These are phyloP conservation scores for Ciconia stormi DNA, from an alignment of 2,113 vertebrate genomes.

Conservation along the genomic window DNA sequence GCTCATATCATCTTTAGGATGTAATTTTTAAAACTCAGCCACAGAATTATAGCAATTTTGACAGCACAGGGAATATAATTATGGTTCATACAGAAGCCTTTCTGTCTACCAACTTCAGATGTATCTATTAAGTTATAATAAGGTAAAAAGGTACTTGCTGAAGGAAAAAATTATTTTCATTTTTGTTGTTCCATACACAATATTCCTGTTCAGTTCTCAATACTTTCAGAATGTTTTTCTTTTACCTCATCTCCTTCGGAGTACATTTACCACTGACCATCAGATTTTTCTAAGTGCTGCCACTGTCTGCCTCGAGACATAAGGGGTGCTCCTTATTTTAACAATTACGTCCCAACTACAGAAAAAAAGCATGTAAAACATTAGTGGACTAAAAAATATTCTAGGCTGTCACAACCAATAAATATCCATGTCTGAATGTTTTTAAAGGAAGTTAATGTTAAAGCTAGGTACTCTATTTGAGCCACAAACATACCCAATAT, in stretches of 20 bases:
- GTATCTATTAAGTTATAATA: conserved; percentile 2
- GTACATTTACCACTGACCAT: conserved; percentile 4
- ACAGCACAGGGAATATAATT: conserved; percentile 9
- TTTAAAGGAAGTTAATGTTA: conserved; percentile 22
- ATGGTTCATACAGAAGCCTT: neutral
- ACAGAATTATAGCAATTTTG: conserved; percentile 22
- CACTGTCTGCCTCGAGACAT: neutral
- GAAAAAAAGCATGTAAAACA: neutral
- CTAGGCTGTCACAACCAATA: neutral
- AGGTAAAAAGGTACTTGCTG: neutral
- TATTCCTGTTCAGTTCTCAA: neutral
- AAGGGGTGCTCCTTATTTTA: neutral
- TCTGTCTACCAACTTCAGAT: neutral
- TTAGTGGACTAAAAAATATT: neutral
- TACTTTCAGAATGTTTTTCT: neutral
- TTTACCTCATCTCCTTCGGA: neutral
- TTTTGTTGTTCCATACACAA: neutral
- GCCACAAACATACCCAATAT: neutral
- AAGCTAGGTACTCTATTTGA: neutral
- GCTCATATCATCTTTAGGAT: neutral
- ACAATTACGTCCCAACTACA: neutral
- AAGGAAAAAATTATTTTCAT: neutral
- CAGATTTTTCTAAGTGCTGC: neutral
- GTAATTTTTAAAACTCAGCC: neutral
- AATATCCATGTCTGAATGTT: conserved; percentile 12